Evolutionary conservation across 2,113 vertebrate species (phyloP).

Genomic region (Ammodytes marinus): DNA sequence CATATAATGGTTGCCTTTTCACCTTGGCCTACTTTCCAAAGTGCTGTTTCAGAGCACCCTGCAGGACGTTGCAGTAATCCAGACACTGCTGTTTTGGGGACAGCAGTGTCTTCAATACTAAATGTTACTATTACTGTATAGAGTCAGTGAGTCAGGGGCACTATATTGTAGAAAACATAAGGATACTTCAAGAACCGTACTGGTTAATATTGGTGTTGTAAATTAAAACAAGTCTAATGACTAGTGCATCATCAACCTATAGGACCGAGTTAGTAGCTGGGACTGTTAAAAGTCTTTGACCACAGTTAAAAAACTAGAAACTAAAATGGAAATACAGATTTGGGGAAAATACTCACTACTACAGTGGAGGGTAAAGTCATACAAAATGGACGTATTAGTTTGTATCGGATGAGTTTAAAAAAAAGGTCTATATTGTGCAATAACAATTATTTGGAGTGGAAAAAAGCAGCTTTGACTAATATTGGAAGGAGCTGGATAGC

Average conservation of each 20-base stretch:
- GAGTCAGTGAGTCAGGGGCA: constrained; percentile 24
- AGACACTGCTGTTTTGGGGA: constrained; percentile 44
- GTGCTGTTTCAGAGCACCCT: constrained; percentile 58
- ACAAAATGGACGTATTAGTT: too few relatives aligned
- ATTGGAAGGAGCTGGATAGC: background rate
- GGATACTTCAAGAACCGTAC: constrained; percentile 4
- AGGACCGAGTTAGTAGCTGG: too few relatives aligned
- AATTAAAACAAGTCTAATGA: constrained; percentile 16
- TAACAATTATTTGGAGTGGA: background rate
- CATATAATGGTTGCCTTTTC: constrained; percentile 17
- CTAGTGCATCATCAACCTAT: background rate
- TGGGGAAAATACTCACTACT: background rate
- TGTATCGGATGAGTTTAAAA: too few relatives aligned
- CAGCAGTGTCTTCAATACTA: constrained; percentile 15
- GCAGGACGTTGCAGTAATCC: constrained; percentile 44
- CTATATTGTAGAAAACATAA: background rate
- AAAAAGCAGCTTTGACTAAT: constrained; percentile 13
- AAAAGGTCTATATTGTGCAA: background rate
- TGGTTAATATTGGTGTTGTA: constrained; percentile 30
- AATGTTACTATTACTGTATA: constrained; percentile 18
- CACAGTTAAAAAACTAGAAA: too few relatives aligned
- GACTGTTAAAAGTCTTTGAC: too few relatives aligned
- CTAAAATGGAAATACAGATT: background rate
- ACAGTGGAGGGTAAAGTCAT: background rate
- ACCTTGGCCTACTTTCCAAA: constrained; percentile 60